phyloP scores from a whole-genome alignment of 1,140 invertebrate genomes.

The Lasaia peninsularis region DNA sequence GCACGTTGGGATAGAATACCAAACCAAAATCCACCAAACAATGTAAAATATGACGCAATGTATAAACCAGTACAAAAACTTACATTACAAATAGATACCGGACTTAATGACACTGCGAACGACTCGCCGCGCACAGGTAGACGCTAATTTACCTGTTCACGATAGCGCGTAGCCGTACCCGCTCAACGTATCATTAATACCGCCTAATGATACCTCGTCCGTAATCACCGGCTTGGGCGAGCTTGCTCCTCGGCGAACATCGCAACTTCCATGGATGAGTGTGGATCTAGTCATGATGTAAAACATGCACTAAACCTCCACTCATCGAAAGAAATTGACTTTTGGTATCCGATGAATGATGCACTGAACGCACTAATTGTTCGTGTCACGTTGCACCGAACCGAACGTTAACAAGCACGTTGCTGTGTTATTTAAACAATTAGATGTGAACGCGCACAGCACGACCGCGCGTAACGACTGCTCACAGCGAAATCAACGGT shows the following conservation, averaged over 20 bases:
- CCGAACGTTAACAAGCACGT: conserved; percentile 62
- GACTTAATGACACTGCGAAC: conserved; percentile 55
- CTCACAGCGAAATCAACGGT: conserved; percentile 73
- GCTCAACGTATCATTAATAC: conserved; percentile 64
- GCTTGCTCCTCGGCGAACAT: conserved; percentile 45
- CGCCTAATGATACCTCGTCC: conserved; percentile 49
- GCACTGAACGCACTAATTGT: conserved; percentile 71
- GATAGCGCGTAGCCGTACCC: conserved; percentile 48
- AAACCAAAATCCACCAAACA: conserved; percentile 35
- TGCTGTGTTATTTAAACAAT: conserved; percentile 59
- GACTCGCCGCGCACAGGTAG: conserved; percentile 47
- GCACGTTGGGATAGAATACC: conserved; percentile 19
- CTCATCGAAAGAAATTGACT: conserved; percentile 77
- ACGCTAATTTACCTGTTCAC: conserved; percentile 37
- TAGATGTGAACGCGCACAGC: conserved; percentile 34
- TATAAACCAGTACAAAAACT: conserved; percentile 51
- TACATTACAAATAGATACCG: conserved; percentile 44
- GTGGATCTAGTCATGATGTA: conserved; percentile 78
- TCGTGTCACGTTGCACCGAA: conserved; percentile 65
- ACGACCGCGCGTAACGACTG: conserved; percentile 49
- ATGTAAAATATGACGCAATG: conserved; percentile 19
- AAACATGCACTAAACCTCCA: conserved; percentile 78
- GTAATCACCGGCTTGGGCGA: conserved; percentile 42
- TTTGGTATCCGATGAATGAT: conserved; percentile 39
- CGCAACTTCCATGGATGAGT: conserved; percentile 78